These are phyloP conservation scores for Coptodon bakossiorum DNA, from an alignment of 2,113 vertebrate species.

Conservation along the genomic window DNA sequence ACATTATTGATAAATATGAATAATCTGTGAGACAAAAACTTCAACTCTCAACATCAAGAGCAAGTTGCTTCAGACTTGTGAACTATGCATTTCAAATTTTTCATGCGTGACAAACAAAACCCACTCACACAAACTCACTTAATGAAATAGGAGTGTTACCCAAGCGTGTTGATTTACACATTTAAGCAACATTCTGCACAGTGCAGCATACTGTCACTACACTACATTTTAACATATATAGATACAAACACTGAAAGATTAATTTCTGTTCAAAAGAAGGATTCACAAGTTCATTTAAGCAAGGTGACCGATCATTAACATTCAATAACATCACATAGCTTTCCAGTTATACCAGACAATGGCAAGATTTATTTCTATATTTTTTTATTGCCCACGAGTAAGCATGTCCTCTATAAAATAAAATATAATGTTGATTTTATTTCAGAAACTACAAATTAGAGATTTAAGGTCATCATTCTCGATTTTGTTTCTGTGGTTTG, in stretches of 20 bases:
- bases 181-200: not conserved
- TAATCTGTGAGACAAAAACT: not conserved
- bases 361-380: not conserved
- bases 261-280: not conserved
- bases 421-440: not conserved
- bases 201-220: not conserved
- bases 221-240: not conserved
- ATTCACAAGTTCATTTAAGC: not conserved
- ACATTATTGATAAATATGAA: not conserved
- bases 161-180: not conserved
- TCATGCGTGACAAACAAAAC: not conserved
- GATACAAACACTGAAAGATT: not conserved
- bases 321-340: not conserved
- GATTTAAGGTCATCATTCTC: not conserved
- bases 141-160: not conserved
- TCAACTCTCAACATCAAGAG: not conserved
- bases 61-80: not conserved
- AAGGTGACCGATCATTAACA: not conserved
- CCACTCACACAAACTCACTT: fast-evolving
- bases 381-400: not conserved
- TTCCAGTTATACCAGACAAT: not conserved
- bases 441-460: not conserved
- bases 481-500: too few species aligned
- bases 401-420: not conserved
- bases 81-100: not conserved